Percentiles rank a stretch among this genome's conserved stretches.
Conservation (phyloP, 23 tunicate species). For the Ciona savignyi region DNA sequence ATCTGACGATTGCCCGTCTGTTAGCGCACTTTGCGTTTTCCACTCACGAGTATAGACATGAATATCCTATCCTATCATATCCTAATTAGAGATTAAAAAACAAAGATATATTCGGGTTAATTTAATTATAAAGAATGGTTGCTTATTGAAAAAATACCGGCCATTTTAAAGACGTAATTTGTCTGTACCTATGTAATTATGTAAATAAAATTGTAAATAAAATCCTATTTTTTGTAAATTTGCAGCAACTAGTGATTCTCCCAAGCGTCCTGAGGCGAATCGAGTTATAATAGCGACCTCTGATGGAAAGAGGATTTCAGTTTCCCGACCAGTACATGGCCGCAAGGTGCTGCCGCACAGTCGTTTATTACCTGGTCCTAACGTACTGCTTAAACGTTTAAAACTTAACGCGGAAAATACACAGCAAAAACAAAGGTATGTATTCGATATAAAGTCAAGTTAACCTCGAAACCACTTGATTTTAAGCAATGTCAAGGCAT, state of each 20-base stretch:
- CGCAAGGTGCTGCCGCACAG: background rate
- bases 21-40: no score
- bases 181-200: no score
- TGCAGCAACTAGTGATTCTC: no score
- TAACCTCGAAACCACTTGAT: background rate
- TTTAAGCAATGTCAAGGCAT: background rate
- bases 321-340: background rate
- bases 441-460: no score
- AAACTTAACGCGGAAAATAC: background rate
- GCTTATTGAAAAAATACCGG: background rate
- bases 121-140: no score
- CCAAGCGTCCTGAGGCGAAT: background rate
- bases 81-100: no score
- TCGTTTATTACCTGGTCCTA: background rate
- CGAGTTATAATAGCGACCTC: background rate
- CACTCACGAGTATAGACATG: no score
- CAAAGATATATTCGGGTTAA: no score
- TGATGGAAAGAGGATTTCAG: background rate
- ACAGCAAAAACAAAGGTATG: background rate
- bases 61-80: no score
- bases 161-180: background rate
- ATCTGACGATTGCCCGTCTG: no score
- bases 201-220: background rate
- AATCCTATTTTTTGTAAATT: no score
- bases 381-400: background rate